Evolutionary conservation across 2,797 vertebrate genomes (phyloP), one percentile per base, ranked within the genome.

Genomic region (Columba guinea): DNA sequence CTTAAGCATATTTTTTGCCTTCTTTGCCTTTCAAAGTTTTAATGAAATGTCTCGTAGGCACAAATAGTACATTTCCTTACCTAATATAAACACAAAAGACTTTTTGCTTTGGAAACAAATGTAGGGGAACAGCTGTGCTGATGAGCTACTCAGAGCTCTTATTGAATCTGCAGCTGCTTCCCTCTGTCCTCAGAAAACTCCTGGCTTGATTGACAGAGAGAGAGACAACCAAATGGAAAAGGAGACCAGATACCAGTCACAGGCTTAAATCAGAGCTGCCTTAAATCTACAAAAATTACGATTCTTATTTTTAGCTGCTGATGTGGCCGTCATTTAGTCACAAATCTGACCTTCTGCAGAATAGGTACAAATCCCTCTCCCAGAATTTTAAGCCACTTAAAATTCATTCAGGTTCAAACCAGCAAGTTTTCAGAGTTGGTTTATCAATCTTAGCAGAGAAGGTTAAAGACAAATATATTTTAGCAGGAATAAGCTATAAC

Each of bases 101-200:
- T 88, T 96, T 94, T 94, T 96, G 77, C 94, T 94, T 84, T 90
- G 77, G 93, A 97, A 96, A 97, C 91, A 95, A 94, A 91, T 95
- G 95, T 63, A 75, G 56, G 19, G 60, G 87, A 96, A 97, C 96
- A 97, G 95, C 95, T 97, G 96, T 94, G 94, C 91, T 94, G 95
- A 88, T 93, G 94, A 96, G 77, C 87, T 94, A 88, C 94, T 97
- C 91, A 96, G 92, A 94, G 83, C 89, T 94, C 23, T 83, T 87
- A 97, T 96, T 97, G 87, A 96, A 96, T 90, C 74, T 96, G 93
- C 96, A 97, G 95, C 95, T 97, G 96, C 89, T 94, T 96, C 80
- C 69, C 89, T 84, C 87, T 94, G 95, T 96, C 96, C 95, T 95
- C 77, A 93, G 89, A 96, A 96, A 94, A 91, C 95, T 97, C 84